Conservation (phyloP, 2,888 invertebrate species). For the Lycophotia porphyrea region DNA sequence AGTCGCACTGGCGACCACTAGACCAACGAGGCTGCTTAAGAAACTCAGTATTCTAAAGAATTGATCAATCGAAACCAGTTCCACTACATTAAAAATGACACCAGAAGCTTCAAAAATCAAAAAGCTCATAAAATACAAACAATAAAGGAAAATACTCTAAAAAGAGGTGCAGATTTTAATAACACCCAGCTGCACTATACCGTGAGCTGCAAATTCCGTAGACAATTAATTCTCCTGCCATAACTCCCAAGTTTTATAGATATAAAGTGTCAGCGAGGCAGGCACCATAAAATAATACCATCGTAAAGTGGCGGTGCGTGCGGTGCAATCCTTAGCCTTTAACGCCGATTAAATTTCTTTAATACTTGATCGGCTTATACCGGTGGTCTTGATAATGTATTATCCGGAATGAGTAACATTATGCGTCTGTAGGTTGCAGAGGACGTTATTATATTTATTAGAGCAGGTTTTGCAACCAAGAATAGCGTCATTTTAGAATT, state of each 20-base stretch:
- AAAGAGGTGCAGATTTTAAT: not conserved
- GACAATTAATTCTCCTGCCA: conserved; percentile 49
- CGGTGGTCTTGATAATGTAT: conserved; percentile 64
- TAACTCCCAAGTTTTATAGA: conserved; percentile 44
- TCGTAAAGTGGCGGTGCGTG: conserved; percentile 61
- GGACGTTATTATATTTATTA: conserved; percentile 41
- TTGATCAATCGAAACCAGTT: not conserved
- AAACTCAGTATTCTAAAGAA: not conserved
- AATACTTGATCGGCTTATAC: conserved; percentile 58
- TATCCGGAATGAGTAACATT: conserved; percentile 53
- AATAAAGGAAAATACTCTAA: not conserved
- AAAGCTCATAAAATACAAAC: no score
- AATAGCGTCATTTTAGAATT: not conserved
- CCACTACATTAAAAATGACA: not conserved
- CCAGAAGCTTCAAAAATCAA: not conserved
- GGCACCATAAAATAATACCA: conserved; percentile 60
- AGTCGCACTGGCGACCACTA: no score
- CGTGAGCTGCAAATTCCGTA: conserved; percentile 19
- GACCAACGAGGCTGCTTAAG: no score
- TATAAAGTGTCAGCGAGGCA: conserved; percentile 56
- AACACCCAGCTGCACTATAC: not conserved
- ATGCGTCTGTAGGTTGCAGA: conserved; percentile 33
- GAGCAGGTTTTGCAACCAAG: conserved; percentile 31
- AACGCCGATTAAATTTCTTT: conserved; percentile 67
- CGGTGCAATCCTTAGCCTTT: conserved; percentile 39